Base-by-base conservation (phyloP, 2,888 invertebrate genomes). In the Drosophila testacea region DNA sequence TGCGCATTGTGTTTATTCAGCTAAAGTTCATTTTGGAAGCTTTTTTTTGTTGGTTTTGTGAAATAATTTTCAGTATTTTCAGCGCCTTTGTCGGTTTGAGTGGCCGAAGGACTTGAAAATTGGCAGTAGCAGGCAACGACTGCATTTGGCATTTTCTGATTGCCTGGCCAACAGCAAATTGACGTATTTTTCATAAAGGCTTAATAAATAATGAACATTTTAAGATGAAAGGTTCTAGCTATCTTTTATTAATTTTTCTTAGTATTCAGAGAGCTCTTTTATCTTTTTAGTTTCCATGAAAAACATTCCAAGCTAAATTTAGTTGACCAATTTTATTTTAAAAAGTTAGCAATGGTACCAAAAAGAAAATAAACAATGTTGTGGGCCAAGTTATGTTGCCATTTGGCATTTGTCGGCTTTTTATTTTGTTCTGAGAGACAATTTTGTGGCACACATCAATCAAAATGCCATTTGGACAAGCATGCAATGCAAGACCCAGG, bases 1-100 rank as follows among this genome's bases (percentile, higher is more conserved):
- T 86, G 89, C 89, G 90, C 85, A 13, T 13, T 74, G 67, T 2
- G 34, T 55, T 36, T 59, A 85, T 85, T 85, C 90, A 85, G 85
- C 85, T 69, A 73, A 74, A 68, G 51, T 62, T 66, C 41, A n/a
- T 47, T 42, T 70, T 54, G n/a, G 22, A 64, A 71, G 79, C 63
- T 66, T 61, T 65, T 68, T 79, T 78, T 74, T 56, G 55, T 56
- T 61, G 42, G 56, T 57, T 69, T 66, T 48, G 38, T 44, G 5
- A 63, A 56, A 66, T 52, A 54, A 44, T 60, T 60, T 76, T 85
- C 75, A 90, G 84, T 86, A 75, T 73, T 73, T 85, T 88, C 73
- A 81, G 86, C 69, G 75, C 68, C 84, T 86, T 81, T 81, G 83
- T 81, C 73, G 73, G 47, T 66, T 76, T 41, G 76, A 85, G 81